These are phyloP conservation scores for Anser cygnoides DNA, from an alignment of 2,113 vertebrate genomes.

Conservation along the genomic window DNA sequence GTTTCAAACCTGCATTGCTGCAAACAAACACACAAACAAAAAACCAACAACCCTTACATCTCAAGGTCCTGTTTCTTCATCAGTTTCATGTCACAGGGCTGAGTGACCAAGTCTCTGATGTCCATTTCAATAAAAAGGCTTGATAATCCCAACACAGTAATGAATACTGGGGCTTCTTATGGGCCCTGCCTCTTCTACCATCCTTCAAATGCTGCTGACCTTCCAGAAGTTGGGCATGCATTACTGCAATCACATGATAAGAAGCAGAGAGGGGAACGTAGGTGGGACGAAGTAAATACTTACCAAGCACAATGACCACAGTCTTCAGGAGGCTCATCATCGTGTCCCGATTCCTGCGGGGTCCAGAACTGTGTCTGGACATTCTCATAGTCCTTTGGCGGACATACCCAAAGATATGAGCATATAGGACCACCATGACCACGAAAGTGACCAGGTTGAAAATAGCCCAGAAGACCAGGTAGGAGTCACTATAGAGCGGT, in stretches of 20 bases:
- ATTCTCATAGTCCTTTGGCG: conserved; percentile 99
- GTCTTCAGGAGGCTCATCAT: conserved; percentile 99
- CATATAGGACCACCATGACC: conserved; percentile 98
- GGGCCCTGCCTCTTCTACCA: not conserved
- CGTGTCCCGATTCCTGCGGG: conserved; percentile 93
- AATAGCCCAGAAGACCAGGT: conserved; percentile 97
- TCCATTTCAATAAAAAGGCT: not conserved
- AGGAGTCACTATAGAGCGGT: conserved; percentile 97
- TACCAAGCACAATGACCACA: conserved; percentile 96
- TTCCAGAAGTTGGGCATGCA: not conserved
- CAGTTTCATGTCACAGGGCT: not conserved
- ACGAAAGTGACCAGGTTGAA: conserved; percentile 98
- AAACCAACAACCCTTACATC: not conserved
- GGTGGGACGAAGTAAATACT: conserved; percentile 64
- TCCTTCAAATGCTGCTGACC: not conserved
- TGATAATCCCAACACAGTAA: not conserved
- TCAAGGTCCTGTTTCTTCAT: not conserved
- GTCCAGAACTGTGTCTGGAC: conserved; percentile 96
- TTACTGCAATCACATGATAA: not conserved
- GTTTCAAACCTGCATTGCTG: not conserved
- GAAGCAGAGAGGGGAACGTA: not conserved
- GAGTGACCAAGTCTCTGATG: not conserved
- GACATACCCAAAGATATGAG: conserved; percentile 98
- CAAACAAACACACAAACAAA: not conserved
- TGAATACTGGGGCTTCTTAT: not conserved